Evolutionary conservation across 2,888 invertebrate species (phyloP), one percentile per base, ranked within the genome.

Genomic region (Antheraea yamamai): DNA sequence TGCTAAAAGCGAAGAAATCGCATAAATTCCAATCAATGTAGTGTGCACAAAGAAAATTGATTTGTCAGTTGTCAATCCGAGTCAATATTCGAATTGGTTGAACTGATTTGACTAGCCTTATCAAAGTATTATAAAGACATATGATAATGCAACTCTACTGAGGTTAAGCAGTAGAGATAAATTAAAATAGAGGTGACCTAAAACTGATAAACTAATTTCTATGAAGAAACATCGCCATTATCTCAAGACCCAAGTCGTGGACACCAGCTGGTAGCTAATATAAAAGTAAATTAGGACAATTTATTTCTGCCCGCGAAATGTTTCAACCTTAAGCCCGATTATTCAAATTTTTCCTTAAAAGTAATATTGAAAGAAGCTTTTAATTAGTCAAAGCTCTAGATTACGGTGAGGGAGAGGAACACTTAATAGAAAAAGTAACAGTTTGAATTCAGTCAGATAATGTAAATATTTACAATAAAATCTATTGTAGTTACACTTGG

Each of bases 371-470:
- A 71, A 58, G 74, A 75, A 51, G 72, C 39, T 18, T 30, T 47
- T 75, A 75, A 75, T 75, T 75, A 75, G 71, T 72, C 39, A 72
- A 58, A 72, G 52, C 61, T 26, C 72, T 70, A 12, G 20, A 51
- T 72, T 72, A 75, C 64, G 52, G 61, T 26, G 58, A 18, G 39
- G 35, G 55, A 75, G 68, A 70, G 58, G 61, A 52, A 70, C 26
- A 39, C 58, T 66, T 55, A 68, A 75, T 39, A 73, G 39, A 70
- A 70, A n/a, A 73, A 73, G 73, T 70, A 16, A 26, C 70, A 58
- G 30, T 75, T 73, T 26, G 55, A 55, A 73, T 58, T 75, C 58
- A 73, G 18, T 58, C 61, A 23, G 73, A 75, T 66, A 73, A 73
- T 35, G 55, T 52, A 75, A 73, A 55, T 66, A 66, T 75, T 73